Percentiles rank a stretch among this genome's conserved stretches.
These are phyloP conservation scores for Mesoclemmys tuberculata DNA, from an alignment of 2,113 vertebrate species.

Conservation along the genomic window DNA sequence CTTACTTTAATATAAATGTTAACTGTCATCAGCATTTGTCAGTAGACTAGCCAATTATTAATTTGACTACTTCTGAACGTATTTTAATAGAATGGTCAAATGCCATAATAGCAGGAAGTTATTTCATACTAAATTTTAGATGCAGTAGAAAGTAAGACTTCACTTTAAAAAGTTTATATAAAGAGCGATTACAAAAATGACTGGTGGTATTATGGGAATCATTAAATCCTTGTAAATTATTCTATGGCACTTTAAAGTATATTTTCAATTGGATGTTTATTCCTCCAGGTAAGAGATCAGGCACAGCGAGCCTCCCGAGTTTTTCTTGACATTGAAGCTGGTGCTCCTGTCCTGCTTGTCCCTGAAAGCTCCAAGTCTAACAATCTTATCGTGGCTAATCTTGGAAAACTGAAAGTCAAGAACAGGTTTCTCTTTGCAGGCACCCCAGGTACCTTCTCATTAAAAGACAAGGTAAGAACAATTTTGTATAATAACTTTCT, in stretches of 20 bases:
- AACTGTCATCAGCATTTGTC: background rate
- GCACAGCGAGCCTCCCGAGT: conserved; percentile 90
- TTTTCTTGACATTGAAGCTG: conserved; percentile 94
- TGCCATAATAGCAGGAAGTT: background rate
- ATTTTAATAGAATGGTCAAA: background rate
- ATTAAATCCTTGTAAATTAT: background rate
- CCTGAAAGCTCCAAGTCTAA: conserved; percentile 94
- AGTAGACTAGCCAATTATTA: background rate
- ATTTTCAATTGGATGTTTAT: background rate
- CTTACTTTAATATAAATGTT: background rate
- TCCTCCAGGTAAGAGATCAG: conserved; percentile 88
- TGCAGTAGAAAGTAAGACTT: background rate
- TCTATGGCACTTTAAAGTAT: background rate
- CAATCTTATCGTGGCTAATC: conserved; percentile 93
- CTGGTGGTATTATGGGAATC: background rate
- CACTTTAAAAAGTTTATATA: background rate
- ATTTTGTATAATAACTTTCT: background rate
- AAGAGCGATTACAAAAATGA: background rate
- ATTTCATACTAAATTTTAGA: background rate
- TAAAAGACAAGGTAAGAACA: conserved; percentile 92
- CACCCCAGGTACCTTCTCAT: conserved; percentile 88
- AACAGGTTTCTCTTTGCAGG: conserved; percentile 92
- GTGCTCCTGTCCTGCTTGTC: conserved; percentile 94
- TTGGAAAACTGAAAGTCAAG: conserved; percentile 93
- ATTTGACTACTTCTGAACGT: background rate